phyloP scores from a whole-genome alignment of 2,888 invertebrate genomes.

The Nemapogon koenigi region DNA sequence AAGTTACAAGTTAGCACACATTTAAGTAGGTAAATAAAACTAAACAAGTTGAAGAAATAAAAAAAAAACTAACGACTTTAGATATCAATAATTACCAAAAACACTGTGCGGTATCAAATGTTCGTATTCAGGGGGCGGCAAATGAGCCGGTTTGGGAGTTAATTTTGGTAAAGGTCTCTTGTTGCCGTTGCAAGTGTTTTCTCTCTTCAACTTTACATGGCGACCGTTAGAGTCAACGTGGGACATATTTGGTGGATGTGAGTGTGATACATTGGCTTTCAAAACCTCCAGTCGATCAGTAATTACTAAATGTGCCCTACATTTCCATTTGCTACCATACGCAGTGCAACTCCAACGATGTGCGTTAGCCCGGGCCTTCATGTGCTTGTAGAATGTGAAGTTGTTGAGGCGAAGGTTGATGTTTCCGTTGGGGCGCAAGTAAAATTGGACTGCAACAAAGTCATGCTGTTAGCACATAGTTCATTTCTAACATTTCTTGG shows the following conservation, averaged over 20 bases:
- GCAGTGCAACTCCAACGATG: slow-evolving; percentile 52
- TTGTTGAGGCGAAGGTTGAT: slow-evolving; percentile 48
- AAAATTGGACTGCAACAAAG: slow-evolving; percentile 32
- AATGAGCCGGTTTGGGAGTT: not conserved
- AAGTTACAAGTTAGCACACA: too few species aligned
- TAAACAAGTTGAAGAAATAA: too few species aligned
- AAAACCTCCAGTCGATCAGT: slow-evolving; percentile 44
- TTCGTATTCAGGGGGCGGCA: slow-evolving; percentile 31
- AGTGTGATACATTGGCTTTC: slow-evolving; percentile 39
- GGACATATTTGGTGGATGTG: slow-evolving; percentile 30
- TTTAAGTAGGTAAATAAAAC: too few species aligned
- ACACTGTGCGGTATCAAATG: slow-evolving; percentile 44
- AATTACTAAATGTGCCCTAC: slow-evolving; percentile 46
- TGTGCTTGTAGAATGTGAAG: slow-evolving; percentile 49
- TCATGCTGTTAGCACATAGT: not conserved
- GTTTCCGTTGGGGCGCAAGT: slow-evolving; percentile 44
- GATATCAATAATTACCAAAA: slow-evolving; percentile 28
- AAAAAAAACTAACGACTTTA: too few species aligned
- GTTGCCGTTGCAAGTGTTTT: slow-evolving; percentile 8
- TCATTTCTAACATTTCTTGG: too few species aligned
- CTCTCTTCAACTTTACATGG: slow-evolving; percentile 11
- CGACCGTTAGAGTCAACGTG: slow-evolving; percentile 12
- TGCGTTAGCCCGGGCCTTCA: slow-evolving; percentile 42
- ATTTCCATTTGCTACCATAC: slow-evolving; percentile 47
- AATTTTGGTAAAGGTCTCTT: slow-evolving; percentile 6